Percentiles rank a stretch among this genome's conserved stretches.
These are phyloP conservation scores for Ciconia maguari DNA, from an alignment of 2,113 vertebrate species.

Conservation along the genomic window DNA sequence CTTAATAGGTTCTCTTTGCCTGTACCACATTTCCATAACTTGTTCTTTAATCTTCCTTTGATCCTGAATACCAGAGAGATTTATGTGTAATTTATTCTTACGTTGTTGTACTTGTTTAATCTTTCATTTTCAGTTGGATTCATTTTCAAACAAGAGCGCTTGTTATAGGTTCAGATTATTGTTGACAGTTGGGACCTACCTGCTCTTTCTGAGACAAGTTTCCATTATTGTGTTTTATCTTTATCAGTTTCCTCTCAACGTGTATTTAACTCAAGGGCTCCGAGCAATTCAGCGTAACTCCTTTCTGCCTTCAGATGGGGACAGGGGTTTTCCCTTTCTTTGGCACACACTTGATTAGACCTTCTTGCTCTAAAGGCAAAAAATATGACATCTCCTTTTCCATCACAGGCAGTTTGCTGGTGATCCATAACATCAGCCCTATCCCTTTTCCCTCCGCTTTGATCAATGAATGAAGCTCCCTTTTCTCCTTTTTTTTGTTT, in stretches of 20 bases:
- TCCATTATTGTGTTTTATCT: slow-evolving; percentile 42
- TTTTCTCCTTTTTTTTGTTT: neutral
- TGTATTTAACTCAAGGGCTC: slow-evolving; percentile 31
- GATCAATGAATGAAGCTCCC: neutral
- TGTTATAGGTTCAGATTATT: slow-evolving; percentile 54
- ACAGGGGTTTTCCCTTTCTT: neutral
- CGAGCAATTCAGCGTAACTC: neutral
- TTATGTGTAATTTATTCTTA: slow-evolving; percentile 69
- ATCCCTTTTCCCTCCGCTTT: neutral
- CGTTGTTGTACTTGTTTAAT: slow-evolving; percentile 66
- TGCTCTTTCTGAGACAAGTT: slow-evolving; percentile 33
- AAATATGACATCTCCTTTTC: neutral
- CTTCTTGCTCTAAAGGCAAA: neutral
- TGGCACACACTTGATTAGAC: neutral
- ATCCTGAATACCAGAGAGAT: slow-evolving; percentile 65
- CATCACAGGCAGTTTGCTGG: neutral
- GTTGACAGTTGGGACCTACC: slow-evolving; percentile 53
- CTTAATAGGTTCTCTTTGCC: slow-evolving; percentile 46
- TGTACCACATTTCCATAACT: slow-evolving; percentile 62
- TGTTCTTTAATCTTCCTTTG: slow-evolving; percentile 71
- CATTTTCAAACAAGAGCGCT: slow-evolving; percentile 47
- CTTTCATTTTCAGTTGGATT: slow-evolving; percentile 66
- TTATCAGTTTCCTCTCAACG: slow-evolving; percentile 31
- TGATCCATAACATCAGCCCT: neutral
- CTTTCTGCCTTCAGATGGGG: neutral